A percentile compares a stretch with the other conserved stretches of the same genome.
Evolutionary conservation across 1,140 invertebrate genomes (phyloP).

Genomic region (Radopholus similis): DNA sequence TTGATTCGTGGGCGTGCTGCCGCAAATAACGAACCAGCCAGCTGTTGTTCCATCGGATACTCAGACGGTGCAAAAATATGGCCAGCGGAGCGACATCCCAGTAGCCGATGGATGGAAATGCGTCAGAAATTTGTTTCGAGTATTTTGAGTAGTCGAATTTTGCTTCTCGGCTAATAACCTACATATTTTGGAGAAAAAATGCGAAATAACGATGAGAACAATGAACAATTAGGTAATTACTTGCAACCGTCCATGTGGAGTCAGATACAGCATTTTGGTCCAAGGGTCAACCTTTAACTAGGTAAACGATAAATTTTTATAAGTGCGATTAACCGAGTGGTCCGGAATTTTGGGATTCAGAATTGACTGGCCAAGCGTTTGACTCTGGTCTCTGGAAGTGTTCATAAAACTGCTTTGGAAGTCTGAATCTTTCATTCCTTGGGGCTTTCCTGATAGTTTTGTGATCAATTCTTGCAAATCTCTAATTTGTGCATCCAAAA

Average conservation of each 20-base stretch:
- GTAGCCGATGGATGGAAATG: conserved; percentile 18
- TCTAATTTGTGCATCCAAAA: conserved; percentile 1
- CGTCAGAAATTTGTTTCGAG: conserved; percentile 25
- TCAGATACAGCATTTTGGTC: conserved; percentile 33
- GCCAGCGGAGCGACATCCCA: conserved; percentile 24
- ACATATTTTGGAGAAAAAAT: not conserved
- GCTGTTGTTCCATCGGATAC: conserved; percentile 20
- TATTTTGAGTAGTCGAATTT: conserved; percentile 20
- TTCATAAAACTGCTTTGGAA: not conserved
- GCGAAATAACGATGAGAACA: not conserved
- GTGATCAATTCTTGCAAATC: not conserved
- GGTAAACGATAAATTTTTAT: not conserved
- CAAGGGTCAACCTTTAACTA: conserved; percentile 15
- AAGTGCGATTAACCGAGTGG: not conserved
- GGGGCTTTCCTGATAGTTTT: not conserved
- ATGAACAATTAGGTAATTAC: not conserved
- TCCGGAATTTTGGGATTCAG: conserved; percentile 19
- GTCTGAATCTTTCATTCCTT: not conserved
- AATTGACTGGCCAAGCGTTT: not conserved
- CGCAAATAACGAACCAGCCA: conserved; percentile 25
- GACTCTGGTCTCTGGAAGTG: not conserved
- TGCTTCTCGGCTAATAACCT: conserved; percentile 24
- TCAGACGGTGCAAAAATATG: conserved; percentile 14
- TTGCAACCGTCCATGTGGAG: conserved; percentile 23
- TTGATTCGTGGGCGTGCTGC: conserved; percentile 15